Conservation (phyloP, 2,797 vertebrate species). For the Taenioides sp. region DNA sequence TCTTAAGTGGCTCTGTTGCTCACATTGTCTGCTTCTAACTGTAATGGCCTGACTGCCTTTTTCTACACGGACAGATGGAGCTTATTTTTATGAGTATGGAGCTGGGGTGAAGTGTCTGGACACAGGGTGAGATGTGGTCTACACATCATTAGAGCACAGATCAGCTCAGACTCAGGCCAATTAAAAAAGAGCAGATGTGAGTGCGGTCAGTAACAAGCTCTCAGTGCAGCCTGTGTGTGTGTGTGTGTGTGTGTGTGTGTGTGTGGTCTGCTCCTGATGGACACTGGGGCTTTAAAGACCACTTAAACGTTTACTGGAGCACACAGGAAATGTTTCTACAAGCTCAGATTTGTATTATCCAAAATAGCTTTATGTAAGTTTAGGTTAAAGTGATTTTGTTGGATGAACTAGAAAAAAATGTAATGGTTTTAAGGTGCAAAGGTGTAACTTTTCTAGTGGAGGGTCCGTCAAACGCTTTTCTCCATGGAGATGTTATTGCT, state of each 20-base stretch:
- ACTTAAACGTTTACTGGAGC: not conserved
- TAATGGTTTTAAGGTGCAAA: too few species aligned
- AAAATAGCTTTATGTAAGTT: not conserved
- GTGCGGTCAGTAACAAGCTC: conserved; percentile 43
- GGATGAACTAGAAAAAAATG: too few species aligned
- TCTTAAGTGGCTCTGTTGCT: too few species aligned
- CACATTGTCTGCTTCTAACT: too few species aligned
- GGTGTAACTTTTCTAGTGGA: too few species aligned
- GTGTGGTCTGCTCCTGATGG: conserved; percentile 13
- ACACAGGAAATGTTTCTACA: not conserved
- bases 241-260: conserved; percentile 21
- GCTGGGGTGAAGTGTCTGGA: not conserved
- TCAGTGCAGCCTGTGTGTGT: conserved; percentile 24
- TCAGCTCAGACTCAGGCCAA: conserved; percentile 29
- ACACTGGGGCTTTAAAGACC: conserved; percentile 9
- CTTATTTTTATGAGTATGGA: not conserved
- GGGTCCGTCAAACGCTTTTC: too few species aligned
- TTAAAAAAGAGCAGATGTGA: conserved; percentile 43
- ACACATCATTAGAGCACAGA: conserved; percentile 26
- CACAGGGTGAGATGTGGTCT: not conserved
- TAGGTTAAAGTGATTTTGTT: not conserved
- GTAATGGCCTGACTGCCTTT: not conserved
- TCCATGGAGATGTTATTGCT: too few species aligned
- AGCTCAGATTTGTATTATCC: not conserved
- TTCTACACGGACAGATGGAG: not conserved